phyloP scores from a whole-genome alignment of 2,797 vertebrate species.

The Anguilla pacifica region DNA sequence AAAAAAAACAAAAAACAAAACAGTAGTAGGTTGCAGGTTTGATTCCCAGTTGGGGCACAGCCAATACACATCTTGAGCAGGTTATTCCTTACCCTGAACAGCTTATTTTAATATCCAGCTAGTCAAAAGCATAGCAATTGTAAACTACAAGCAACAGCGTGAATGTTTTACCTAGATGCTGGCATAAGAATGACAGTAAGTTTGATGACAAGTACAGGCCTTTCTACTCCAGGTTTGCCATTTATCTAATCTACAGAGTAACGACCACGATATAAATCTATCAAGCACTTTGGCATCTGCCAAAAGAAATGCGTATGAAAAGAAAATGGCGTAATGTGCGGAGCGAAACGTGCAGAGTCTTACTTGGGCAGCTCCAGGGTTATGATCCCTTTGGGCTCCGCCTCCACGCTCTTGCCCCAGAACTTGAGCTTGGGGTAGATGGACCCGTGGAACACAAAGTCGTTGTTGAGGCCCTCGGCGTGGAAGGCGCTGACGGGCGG shows the following conservation, averaged over 20 bases:
- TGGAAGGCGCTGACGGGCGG: constrained; percentile 97
- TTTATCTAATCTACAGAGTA: background rate
- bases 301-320: background rate
- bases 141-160: too few species aligned
- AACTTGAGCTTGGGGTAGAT: constrained; percentile 98
- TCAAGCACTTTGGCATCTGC: background rate
- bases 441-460: constrained; percentile 96
- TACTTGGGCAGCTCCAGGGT: constrained; percentile 94
- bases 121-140: too few species aligned
- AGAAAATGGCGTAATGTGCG: background rate
- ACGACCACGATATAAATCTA: background rate
- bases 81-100: background rate
- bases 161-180: too few species aligned
- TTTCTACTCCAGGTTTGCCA: background rate
- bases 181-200: background rate
- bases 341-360: constrained; percentile 49
- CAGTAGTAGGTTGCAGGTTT: background rate
- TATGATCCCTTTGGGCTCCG: constrained; percentile 93
- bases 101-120: background rate
- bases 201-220: background rate
- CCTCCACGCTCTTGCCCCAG: constrained; percentile 98
- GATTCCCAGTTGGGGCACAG: background rate
- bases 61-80: background rate
- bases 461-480: constrained; percentile 87
- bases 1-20: background rate